Evolutionary conservation across 2,113 vertebrate genomes (phyloP).

Genomic region (Etia nguti): DNA sequence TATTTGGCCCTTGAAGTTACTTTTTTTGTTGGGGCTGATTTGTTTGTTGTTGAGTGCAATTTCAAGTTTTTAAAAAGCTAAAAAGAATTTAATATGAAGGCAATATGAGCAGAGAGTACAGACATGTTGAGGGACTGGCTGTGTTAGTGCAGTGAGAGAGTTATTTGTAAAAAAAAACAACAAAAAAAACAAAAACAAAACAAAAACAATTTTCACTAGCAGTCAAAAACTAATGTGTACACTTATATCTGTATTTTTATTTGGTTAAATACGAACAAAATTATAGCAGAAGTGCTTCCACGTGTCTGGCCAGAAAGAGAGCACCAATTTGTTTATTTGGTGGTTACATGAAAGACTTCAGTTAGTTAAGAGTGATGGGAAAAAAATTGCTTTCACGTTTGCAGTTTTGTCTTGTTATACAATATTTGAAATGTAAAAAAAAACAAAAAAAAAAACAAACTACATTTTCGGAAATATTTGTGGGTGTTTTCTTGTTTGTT

Average conservation of each 20-base stretch:
- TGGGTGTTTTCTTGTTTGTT: neutral
- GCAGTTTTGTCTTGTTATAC: neutral
- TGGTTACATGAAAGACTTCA: neutral
- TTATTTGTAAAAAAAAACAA: too few relatives aligned
- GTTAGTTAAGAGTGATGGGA: neutral
- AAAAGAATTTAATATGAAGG: too few relatives aligned
- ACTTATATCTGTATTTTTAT: neutral
- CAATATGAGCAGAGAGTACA: too few relatives aligned
- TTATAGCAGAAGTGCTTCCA: neutral
- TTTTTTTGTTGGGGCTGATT: neutral
- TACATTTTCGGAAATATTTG: neutral
- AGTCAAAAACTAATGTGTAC: too few relatives aligned
- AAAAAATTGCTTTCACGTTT: neutral
- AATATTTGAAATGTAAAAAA: neutral
- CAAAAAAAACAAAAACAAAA: too few relatives aligned
- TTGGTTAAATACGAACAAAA: neutral
- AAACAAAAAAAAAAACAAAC: neutral
- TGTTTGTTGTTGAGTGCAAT: neutral
- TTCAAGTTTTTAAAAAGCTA: too few relatives aligned
- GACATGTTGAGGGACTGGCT: too few relatives aligned
- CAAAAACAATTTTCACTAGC: too few relatives aligned
- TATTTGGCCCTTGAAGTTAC: neutral
- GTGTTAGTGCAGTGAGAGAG: too few relatives aligned
- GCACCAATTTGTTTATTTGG: neutral
- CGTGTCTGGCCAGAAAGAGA: neutral